These are phyloP conservation scores for Gallinago jamesoni DNA, from an alignment of 2,113 vertebrate species.

Conservation along the genomic window DNA sequence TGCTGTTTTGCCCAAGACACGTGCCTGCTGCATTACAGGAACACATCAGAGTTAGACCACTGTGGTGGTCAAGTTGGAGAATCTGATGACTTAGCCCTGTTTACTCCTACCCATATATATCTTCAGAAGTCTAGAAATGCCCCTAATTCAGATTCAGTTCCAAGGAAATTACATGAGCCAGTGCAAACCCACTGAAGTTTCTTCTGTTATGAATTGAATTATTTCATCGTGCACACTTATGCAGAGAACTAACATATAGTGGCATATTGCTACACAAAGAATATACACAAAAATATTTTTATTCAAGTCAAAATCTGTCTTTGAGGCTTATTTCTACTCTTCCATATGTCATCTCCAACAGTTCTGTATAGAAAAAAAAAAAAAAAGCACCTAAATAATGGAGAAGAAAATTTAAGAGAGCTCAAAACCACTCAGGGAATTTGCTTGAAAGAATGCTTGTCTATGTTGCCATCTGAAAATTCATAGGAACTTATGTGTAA, in stretches of 20 bases:
- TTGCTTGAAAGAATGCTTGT: not conserved
- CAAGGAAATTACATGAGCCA: not conserved
- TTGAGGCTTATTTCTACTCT: not conserved
- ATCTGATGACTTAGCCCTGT: not conserved
- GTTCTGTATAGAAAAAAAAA: not conserved
- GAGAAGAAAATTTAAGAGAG: not conserved
- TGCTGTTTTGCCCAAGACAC: not conserved
- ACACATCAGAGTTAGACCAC: not conserved
- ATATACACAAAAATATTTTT: not conserved
- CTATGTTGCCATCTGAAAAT: not conserved
- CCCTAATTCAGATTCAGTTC: not conserved
- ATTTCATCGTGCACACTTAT: not conserved
- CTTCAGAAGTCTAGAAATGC: not conserved
- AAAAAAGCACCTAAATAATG: not conserved
- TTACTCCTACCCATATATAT: not conserved
- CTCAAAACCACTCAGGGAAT: not conserved
- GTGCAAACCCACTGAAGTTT: not conserved
- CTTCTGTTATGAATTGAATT: not conserved
- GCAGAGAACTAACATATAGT: not conserved
- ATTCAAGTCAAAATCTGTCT: not conserved
- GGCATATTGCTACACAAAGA: not conserved
- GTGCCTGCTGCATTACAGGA: not conserved
- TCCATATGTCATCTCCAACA: not conserved
- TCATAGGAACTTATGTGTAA: not conserved
- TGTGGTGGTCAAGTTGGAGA: not conserved